Percentiles rank a stretch among this genome's conserved stretches.
phyloP scores from a whole-genome alignment of 1,140 invertebrate genomes.

The Hylyphantes graminicola region DNA sequence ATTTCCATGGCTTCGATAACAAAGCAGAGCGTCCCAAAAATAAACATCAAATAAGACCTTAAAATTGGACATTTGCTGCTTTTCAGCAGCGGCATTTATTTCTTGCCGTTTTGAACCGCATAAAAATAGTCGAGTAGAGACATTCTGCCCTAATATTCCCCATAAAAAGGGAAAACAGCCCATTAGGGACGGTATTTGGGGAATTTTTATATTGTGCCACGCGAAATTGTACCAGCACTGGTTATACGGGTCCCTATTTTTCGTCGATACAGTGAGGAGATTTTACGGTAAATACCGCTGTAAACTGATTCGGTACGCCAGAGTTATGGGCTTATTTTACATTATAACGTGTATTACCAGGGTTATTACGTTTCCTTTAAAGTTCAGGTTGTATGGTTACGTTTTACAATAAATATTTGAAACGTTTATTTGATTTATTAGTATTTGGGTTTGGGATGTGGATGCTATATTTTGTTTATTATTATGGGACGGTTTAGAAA shows the following conservation, averaged over 20 bases:
- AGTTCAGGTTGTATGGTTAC: no score
- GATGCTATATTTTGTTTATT: no score
- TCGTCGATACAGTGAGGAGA: no score
- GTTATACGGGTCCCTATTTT: conserved; percentile 19
- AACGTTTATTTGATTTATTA: no score
- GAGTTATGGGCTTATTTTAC: no score
- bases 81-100: background rate
- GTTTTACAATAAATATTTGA: no score
- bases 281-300: no score
- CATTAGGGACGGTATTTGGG: conserved; percentile 54
- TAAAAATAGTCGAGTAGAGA: background rate
- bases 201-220: conserved; percentile 40
- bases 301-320: no score
- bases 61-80: conserved; percentile 19
- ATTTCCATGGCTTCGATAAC: background rate
- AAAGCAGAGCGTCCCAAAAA: conserved; percentile 8
- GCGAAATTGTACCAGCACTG: conserved; percentile 8
- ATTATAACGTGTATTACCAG: no score
- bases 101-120: background rate
- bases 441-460: no score
- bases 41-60: conserved; percentile 2
- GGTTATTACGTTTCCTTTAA: no score
- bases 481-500: no score
- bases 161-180: conserved; percentile 56
- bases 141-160: conserved; percentile 1